These are phyloP conservation scores for Chromis chromis DNA, from an alignment of 2,797 vertebrate genomes.

Conservation along the genomic window DNA sequence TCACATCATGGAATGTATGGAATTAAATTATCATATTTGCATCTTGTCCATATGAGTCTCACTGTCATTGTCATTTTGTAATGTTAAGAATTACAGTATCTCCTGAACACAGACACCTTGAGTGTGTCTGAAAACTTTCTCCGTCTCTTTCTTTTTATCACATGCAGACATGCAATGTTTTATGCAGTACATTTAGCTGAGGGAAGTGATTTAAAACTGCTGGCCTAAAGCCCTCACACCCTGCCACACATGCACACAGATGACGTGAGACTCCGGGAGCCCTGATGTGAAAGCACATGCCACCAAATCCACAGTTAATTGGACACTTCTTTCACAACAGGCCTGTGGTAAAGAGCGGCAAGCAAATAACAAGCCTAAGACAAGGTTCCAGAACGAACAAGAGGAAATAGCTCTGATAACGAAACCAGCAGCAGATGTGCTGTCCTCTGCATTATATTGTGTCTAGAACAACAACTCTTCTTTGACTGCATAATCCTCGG, in stretches of 20 bases:
- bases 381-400: conserved; percentile 55
- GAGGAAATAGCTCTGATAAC: conserved; percentile 57
- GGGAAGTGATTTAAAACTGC: conserved; percentile 56
- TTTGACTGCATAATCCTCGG: conserved; percentile 70
- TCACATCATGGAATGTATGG: background rate
- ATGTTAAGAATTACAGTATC: background rate
- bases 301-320: conserved; percentile 76
- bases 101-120: background rate
- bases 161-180: conserved; percentile 21
- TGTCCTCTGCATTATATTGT: conserved; percentile 58
- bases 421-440: conserved; percentile 64
- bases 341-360: conserved; percentile 63
- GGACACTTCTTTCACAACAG: conserved; percentile 64
- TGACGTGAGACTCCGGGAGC: conserved; percentile 52
- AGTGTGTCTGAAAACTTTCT: background rate
- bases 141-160: conserved; percentile 15
- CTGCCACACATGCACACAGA: conserved; percentile 57
- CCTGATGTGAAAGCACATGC: conserved; percentile 72
- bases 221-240: conserved; percentile 59
- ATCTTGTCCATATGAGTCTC: background rate
- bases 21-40: background rate
- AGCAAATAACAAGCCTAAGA: conserved; percentile 72
- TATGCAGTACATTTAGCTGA: conserved; percentile 46
- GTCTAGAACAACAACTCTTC: conserved; percentile 62
- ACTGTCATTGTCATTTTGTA: background rate